Evolutionary conservation across 2,113 vertebrate species (phyloP), one percentile per base, ranked within the genome.

Genomic region (Macquaria ambigua): DNA sequence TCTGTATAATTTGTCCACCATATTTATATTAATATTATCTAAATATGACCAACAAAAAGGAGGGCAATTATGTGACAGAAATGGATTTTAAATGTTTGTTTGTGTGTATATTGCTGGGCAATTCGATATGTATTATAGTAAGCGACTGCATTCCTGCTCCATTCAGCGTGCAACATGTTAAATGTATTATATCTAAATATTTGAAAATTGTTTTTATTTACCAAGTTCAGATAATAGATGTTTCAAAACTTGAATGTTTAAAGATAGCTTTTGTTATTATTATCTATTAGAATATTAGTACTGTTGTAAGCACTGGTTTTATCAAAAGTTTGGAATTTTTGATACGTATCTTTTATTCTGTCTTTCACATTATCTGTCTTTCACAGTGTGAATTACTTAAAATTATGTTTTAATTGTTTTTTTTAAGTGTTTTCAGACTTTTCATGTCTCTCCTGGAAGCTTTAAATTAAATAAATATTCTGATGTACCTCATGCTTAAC

Each of bases 381-480:
- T 81, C 3, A 43, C 1, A 2, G 23, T 50, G 15, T 74, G 12
- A 15, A 18, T 41, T 43, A 20, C 55, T 69, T 43, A 2, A 52
- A 11, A 34, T 21, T 20, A 20, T 53, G 6, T 53, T 53, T 50
- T 50, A 6, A 50, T 5, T 16, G 48, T 43, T 18, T 12, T 58
- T 5, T 58, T 5, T 20, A 28, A 37, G 4, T 50, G 16, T 43
- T 53, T 67, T 34, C 1, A 37, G 23, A 25, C 7, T 66, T 50
- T 66, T 53, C 1, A 66, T 62, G 8, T 28, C 16, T 61, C 16
- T 63, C 6, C 9, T 71, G 3, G 5, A 66, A 74, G 37, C n/a
- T 74, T 77, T 64, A 34, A 76, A 52, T 43, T 14, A 43, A 85
- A 84, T 81, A 81, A 72, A 83, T 86, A 46, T 79, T 50, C 10